Percentiles rank a stretch among this genome's conserved stretches.
phyloP scores from a whole-genome alignment of 2,113 vertebrate species.

The Lophura nycthemera region DNA sequence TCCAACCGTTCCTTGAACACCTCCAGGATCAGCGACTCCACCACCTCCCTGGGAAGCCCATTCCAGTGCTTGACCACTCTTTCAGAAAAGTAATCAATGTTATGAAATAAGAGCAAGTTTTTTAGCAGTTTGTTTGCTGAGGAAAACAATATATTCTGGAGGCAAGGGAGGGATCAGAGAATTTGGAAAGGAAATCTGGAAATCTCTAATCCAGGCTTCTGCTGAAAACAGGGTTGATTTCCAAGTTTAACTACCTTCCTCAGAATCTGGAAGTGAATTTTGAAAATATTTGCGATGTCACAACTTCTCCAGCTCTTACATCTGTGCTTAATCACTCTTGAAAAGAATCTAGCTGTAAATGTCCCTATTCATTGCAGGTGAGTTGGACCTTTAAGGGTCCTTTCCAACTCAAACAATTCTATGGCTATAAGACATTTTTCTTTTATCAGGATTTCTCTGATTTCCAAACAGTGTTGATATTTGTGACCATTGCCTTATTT shows the following conservation, averaged over 20 bases:
- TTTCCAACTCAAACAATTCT: no score
- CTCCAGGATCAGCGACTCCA: no score
- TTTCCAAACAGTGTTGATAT: neutral
- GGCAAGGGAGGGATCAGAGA: neutral
- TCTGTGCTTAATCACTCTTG: neutral
- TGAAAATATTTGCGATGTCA: neutral
- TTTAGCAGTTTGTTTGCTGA: neutral
- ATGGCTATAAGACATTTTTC: no score
- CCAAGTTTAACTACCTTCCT: neutral
- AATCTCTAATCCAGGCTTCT: neutral
- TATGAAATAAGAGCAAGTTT: neutral
- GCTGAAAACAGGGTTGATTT: neutral
- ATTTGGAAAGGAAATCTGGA: neutral
- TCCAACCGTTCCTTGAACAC: no score
- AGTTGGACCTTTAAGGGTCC: no score
- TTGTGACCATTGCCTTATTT: neutral
- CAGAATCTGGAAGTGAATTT: neutral
- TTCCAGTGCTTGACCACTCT: no score
- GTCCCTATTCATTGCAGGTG: no score
- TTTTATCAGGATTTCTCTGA: neutral
- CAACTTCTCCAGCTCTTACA: neutral
- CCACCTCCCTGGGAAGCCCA: no score
- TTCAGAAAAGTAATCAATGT: neutral
- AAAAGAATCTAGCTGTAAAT: neutral
- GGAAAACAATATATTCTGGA: neutral